These are phyloP conservation scores for Pseudochirops corinnae DNA, from an alignment of 2,797 vertebrate genomes.

Conservation along the genomic window DNA sequence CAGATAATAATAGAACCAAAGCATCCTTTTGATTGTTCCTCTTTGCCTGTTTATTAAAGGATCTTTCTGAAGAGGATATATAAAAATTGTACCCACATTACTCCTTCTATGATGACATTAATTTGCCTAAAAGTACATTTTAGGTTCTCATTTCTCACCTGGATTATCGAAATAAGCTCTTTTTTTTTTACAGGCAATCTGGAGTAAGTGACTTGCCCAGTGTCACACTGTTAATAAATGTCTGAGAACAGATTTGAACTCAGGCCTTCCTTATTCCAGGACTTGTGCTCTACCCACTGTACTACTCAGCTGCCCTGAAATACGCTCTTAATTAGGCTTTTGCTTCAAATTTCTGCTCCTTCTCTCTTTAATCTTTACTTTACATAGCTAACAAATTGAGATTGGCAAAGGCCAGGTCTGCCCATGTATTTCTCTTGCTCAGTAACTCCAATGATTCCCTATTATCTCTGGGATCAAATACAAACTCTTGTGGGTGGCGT, in stretches of 20 bases:
- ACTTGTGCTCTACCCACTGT: not conserved
- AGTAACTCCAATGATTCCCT: not conserved
- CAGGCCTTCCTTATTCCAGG: not conserved
- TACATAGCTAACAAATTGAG: not conserved
- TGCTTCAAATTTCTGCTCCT: not conserved
- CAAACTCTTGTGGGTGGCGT: not conserved
- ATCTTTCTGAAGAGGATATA: constrained; percentile 24
- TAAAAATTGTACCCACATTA: not conserved
- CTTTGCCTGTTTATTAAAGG: constrained; percentile 23
- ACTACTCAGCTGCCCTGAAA: not conserved
- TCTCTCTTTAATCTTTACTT: not conserved
- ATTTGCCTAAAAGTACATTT: not conserved
- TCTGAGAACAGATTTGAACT: not conserved
- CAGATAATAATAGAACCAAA: not conserved
- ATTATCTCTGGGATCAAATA: not conserved
- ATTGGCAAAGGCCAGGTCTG: not conserved
- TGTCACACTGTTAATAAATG: not conserved
- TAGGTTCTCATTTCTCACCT: not conserved
- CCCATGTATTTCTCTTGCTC: not conserved
- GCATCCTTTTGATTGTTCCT: not conserved
- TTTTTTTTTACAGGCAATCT: constrained; percentile 7
- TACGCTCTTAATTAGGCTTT: not conserved
- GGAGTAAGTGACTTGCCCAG: not conserved
- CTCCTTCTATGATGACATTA: not conserved
- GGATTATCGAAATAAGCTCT: not conserved